Base-by-base conservation (phyloP, 2,113 vertebrate species). In the Micronycteris hirsuta region DNA sequence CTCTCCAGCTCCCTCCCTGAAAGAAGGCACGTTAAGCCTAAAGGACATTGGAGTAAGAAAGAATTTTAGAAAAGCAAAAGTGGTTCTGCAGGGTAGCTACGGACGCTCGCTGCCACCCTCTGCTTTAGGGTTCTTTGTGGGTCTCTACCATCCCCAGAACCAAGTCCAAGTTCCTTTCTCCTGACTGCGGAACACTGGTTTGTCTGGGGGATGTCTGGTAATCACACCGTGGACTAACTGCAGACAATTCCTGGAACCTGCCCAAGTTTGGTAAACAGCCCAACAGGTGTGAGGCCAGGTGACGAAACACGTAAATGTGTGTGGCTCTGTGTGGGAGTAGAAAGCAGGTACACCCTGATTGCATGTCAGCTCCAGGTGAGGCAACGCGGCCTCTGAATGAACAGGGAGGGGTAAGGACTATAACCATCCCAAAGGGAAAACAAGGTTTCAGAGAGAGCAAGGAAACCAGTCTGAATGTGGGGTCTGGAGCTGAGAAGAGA, bases 81-180 rank as follows among this genome's bases (percentile, higher is more conserved):
- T 15, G 31, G 58, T 45, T 76, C 47, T 83, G 20, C 70, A 88
- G 45, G 41, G 31, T 28, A 45, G 41, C 26, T 5, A 31, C 3
- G 6, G 77, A 22, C 0, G 19, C 20, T 65, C 20, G 5, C 16
- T 22, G 81, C 41, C 26, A 12, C 20, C 20, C 1, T 31, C 26
- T 7, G 16, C 12, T 52, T 38, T 2, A 31, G 33, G 24, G 54
- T 15, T 7, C 28, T 24, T 6, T 1, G 0, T 28, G 71, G 28
- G 26, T 45, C 61, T 70, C 78, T 11, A 4, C 31, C 9, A 3
- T 28, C 13, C 26, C 45, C 6, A 4, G 36, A 36, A 9, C 24
- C 2, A 38, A 58, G 47, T 26, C 24, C 58, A 13, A 9, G 28
- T 13, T 47, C 77, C 73, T 74, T 54, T 38, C 41, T 31, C n/a